Conservation (phyloP, 1,140 invertebrate species). For the Panulirus ornatus region DNA sequence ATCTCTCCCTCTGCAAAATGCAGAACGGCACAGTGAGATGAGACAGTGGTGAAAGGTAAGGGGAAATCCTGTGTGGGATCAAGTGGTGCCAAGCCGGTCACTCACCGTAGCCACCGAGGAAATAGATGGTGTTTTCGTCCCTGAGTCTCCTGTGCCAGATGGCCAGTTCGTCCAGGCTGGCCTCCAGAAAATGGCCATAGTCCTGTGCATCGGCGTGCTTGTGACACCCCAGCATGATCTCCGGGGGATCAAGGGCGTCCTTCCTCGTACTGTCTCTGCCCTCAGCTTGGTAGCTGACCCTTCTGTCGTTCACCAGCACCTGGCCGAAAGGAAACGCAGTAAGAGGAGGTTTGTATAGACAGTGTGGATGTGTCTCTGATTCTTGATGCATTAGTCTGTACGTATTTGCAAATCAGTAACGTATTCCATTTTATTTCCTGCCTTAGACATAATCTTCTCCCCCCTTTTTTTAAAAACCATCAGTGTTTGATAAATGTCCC, state of each 20-base stretch:
- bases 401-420: no score
- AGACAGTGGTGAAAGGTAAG: background rate
- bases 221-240: conserved; percentile 32
- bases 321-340: no score
- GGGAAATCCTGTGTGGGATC: background rate
- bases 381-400: no score
- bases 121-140: conserved; percentile 6
- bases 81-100: background rate
- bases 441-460: no score
- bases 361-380: no score
- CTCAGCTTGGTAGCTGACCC: background rate
- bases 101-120: conserved; percentile 53
- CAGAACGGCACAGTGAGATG: background rate
- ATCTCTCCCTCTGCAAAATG: conserved; percentile 18
- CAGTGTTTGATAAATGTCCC: no score
- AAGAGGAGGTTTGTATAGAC: no score
- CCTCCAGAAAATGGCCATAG: background rate
- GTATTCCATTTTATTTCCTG: no score
- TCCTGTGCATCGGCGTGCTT: background rate
- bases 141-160: background rate
- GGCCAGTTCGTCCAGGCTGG: conserved; percentile 19
- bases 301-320: background rate
- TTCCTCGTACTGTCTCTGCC: background rate
- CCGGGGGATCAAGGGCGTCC: conserved; percentile 2
- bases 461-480: no score